Evolutionary conservation across 2,113 vertebrate genomes (phyloP).

Genomic region (Onychorhynchus coronatus): DNA sequence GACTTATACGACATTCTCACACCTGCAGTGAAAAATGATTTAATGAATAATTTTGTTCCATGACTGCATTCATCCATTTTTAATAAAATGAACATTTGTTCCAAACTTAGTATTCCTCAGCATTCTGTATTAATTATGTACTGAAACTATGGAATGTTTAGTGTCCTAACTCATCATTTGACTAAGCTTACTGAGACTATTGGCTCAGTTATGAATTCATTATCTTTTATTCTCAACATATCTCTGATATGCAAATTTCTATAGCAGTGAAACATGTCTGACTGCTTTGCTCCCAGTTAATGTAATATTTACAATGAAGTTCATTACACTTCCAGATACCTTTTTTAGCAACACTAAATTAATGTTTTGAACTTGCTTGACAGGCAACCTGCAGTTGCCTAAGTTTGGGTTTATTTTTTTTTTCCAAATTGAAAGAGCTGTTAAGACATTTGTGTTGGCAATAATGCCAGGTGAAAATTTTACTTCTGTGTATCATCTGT

Average conservation of each 20-base stretch:
- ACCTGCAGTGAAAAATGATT: conserved; percentile 28
- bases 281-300: conserved; percentile 6
- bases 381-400: not conserved
- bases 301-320: conserved; percentile 6
- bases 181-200: conserved; percentile 30
- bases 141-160: not conserved
- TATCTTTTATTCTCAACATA: conserved; percentile 20
- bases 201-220: conserved; percentile 22
- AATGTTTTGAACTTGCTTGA: not conserved
- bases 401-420: not conserved
- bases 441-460: not conserved
- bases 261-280: conserved; percentile 6
- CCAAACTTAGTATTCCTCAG: not conserved
- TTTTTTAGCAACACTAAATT: not conserved
- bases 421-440: not conserved
- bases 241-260: conserved; percentile 30
- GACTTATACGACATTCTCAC: not conserved
- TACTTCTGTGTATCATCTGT: not conserved
- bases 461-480: not conserved
- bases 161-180: conserved; percentile 27
- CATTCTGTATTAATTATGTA: conserved; percentile 14
- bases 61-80: conserved; percentile 32
- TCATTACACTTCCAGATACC: not conserved
- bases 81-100: conserved; percentile 30
- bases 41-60: conserved; percentile 41